Evolutionary conservation across 2,888 invertebrate species (phyloP).

Genomic region (Dyspetes luteomarginatus): DNA sequence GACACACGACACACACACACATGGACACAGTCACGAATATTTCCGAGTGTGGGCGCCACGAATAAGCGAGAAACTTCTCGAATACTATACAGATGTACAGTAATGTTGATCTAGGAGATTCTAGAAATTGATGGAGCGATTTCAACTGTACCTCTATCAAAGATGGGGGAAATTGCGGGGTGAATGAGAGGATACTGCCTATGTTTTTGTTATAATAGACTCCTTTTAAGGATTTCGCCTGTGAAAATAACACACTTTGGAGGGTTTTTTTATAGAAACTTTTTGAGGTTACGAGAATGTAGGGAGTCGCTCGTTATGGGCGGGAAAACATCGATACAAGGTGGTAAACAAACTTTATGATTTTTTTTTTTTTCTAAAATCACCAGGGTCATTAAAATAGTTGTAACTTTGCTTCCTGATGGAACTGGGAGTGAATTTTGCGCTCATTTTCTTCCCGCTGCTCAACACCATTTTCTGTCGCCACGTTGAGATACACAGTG

Average conservation of each 20-base stretch:
- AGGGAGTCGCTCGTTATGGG: not conserved
- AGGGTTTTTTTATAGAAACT: not conserved
- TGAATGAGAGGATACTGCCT: not conserved
- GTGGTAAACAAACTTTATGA: too few relatives aligned
- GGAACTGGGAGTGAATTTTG: too few relatives aligned
- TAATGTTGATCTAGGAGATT: slow-evolving; percentile 43
- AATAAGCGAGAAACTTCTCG: slow-evolving; percentile 68
- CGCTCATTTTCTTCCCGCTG: too few relatives aligned
- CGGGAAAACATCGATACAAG: too few relatives aligned
- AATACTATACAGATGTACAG: slow-evolving; percentile 5
- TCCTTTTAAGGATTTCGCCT: not conserved
- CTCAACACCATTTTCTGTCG: too few relatives aligned
- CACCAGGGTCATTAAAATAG: too few relatives aligned
- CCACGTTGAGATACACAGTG: too few relatives aligned
- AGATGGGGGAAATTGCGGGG: not conserved
- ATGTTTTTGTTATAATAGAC: not conserved
- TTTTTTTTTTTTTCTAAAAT: too few relatives aligned
- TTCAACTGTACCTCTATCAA: not conserved
- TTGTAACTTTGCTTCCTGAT: too few relatives aligned
- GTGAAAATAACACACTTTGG: not conserved
- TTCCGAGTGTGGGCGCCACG: slow-evolving; percentile 54
- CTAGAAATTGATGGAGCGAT: slow-evolving; percentile 50
- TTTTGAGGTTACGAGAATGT: not conserved
- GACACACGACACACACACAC: slow-evolving; percentile 1
- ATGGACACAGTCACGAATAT: not conserved